Base-by-base conservation (phyloP, 2,113 vertebrate genomes). In the Cavia porcellus region DNA sequence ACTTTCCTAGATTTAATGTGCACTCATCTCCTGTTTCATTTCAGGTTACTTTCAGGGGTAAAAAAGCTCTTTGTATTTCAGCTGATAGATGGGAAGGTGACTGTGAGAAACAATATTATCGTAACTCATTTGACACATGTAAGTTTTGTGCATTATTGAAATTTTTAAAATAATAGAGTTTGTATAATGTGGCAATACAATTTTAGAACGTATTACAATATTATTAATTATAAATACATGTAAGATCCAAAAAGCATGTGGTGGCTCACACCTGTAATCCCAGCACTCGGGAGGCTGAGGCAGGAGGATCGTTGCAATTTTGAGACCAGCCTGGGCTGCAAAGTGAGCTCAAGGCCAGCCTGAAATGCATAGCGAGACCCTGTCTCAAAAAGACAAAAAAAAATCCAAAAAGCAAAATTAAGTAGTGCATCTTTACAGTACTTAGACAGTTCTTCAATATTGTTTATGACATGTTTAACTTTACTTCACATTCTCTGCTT, bases 11-110 rank as follows among this genome's bases (percentile, higher is more conserved):
- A 92, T 30, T n/a, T 96, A 42, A 35, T 68, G 0, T 92, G 91
- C 86, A 81, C 42, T 86, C 38, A 42, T 59, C n/a, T 96, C 59
- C 95, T 70, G 95, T 70, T 94, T 98, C 68, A 87, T 99, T 98
- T 94, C 98, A 99, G 99, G 99, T 99, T 99, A 89, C 99, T 99
- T 92, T 99, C 99, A 79, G 99, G 99, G 24, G 99, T 99, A 45
- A 99, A 99, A 98, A 99, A 99, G 86, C 99, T 99, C 95, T 99
- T 99, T 95, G 99, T 99, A 97, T 99, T 99, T 98, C 99, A 99
- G 92, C 98, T 99, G 92, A 99, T 99, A 42, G 99, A 99, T 13
- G 99, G 99, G 30, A 99, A 99, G 97, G 98, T 99, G 89, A 99
- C 99, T 6, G 99, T 99, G 61, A 99, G 99, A 98, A 99, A 98